Percentiles rank a stretch among this genome's conserved stretches.
Conservation (phyloP, 2,888 invertebrate species). For the Cepaea hortensis region DNA sequence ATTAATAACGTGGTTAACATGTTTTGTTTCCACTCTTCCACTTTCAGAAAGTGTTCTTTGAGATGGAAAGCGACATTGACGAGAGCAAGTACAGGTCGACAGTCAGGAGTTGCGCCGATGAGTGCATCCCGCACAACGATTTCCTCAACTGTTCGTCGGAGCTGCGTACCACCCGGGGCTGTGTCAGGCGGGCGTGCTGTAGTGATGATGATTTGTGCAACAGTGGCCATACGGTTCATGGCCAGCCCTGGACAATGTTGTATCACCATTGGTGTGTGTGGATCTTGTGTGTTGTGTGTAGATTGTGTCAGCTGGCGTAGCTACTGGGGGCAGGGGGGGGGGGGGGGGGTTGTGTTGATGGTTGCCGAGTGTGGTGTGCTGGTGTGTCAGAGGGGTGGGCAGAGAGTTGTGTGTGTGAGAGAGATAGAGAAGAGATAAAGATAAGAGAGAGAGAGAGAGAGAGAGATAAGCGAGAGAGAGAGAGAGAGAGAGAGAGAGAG, state of each 20-base stretch:
- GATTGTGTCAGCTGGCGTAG: too few relatives aligned
- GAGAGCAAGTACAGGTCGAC: slow-evolving; percentile 57
- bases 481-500: too few relatives aligned
- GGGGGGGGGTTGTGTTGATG: too few relatives aligned
- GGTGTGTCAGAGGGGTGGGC: too few relatives aligned
- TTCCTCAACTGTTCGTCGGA: slow-evolving; percentile 61
- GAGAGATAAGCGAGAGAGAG: too few relatives aligned
- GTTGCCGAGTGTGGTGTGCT: too few relatives aligned
- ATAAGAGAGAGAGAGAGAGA: too few relatives aligned
- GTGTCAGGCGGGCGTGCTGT: slow-evolving; percentile 63
- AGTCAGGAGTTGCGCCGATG: slow-evolving; percentile 64
- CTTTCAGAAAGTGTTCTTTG: slow-evolving; percentile 64
- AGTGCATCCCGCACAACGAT: slow-evolving; percentile 62
- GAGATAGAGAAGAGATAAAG: too few relatives aligned
- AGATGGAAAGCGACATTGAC: slow-evolving; percentile 61
- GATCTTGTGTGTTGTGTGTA: background rate
- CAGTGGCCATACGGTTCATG: slow-evolving; percentile 17
- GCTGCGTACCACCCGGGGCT: slow-evolving; percentile 60
- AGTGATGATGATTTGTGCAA: slow-evolving; percentile 65
- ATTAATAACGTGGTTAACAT: too few relatives aligned
- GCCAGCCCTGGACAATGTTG: background rate
- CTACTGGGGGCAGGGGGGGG: too few relatives aligned
- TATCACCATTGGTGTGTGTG: background rate
- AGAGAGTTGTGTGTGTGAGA: too few relatives aligned
- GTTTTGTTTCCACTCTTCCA: too few relatives aligned